Evolutionary conservation across 2,113 vertebrate species (phyloP).

Genomic region (Mandrillus leucophaeus): DNA sequence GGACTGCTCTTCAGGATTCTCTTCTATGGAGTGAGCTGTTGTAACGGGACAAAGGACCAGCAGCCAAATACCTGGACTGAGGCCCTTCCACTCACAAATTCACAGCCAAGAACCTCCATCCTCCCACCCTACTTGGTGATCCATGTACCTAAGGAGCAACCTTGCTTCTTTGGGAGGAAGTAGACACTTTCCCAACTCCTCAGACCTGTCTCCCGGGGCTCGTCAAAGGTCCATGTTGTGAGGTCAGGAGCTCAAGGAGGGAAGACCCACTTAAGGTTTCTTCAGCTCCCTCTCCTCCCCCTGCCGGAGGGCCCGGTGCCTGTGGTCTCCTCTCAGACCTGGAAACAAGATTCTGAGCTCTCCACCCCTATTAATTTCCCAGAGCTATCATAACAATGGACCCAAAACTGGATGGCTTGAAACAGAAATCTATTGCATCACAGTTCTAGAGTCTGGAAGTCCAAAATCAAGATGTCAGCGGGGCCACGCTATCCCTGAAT

Average conservation of each 20-base stretch:
- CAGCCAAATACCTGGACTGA: background rate
- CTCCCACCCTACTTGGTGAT: background rate
- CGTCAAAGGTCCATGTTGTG: background rate
- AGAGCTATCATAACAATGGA: background rate
- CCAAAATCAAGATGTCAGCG: background rate
- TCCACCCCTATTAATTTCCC: background rate
- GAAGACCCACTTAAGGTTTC: background rate
- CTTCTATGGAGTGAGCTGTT: too few species aligned
- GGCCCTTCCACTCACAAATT: background rate
- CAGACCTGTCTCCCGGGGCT: background rate
- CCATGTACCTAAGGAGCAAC: background rate
- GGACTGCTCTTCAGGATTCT: background rate
- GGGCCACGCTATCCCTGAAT: fast-evolving
- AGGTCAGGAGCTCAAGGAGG: too few species aligned
- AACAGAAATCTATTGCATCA: background rate
- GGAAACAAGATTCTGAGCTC: background rate
- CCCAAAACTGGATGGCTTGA: background rate
- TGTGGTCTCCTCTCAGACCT: background rate
- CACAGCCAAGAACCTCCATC: background rate
- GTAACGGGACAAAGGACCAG: fast-evolving
- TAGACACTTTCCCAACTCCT: background rate
- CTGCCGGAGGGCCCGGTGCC: too few species aligned
- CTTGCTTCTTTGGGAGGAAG: background rate
- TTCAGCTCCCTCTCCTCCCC: background rate
- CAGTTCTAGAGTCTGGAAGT: background rate